Evolutionary conservation across 1,140 invertebrate genomes (phyloP), one percentile per base, ranked within the genome.

Genomic region (Caenorhabditis briggsae): DNA sequence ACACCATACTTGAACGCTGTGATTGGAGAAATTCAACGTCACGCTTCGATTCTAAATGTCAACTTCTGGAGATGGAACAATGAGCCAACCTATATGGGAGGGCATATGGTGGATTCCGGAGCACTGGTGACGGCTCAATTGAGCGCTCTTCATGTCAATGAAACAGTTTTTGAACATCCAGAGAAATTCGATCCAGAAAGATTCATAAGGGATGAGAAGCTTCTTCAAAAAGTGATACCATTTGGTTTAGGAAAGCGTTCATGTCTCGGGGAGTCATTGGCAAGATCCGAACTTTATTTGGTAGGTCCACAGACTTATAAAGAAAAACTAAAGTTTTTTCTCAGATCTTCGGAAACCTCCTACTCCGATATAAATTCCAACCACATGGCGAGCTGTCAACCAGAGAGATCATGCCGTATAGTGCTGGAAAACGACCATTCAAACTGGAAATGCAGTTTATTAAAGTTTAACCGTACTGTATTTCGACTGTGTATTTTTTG

Each of bases 161-260:
- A 87, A 6, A n/a, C 12, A 48, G n/a, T 78, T 5, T 78, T 78
- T n/a, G 46, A 50, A 23, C 23, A 78, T 48, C 82, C 65, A 9
- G 5, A 58, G 23, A 12, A 88, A 58, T 88, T 88, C 25, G 59
- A 88, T 48, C 87, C 87, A 48, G 87, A 88, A 25, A 46, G 87
- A 56, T 88, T 55, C 43, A 23, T 88, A 7, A 3, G 50, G 12
- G 18, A 41, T 18, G 53, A 83, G 23, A 86, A 86, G 5, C 56
- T 88, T 7, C 58, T 83, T 43, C 50, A 84, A 20, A n/a, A 84
- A 58, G 43, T 78, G 2, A 84, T 86, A 56, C 86, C 88, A n/a
- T 88, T 88, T 33, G 86, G 88, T 5, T 3, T 88, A 3, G 88
- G 88, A 25, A 88, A 88, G 46, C 56, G 88, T n/a, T 43, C 82